Evolutionary conservation across 2,888 invertebrate genomes (phyloP), one percentile per base, ranked within the genome.

Genomic region (Cosmia pyralina): DNA sequence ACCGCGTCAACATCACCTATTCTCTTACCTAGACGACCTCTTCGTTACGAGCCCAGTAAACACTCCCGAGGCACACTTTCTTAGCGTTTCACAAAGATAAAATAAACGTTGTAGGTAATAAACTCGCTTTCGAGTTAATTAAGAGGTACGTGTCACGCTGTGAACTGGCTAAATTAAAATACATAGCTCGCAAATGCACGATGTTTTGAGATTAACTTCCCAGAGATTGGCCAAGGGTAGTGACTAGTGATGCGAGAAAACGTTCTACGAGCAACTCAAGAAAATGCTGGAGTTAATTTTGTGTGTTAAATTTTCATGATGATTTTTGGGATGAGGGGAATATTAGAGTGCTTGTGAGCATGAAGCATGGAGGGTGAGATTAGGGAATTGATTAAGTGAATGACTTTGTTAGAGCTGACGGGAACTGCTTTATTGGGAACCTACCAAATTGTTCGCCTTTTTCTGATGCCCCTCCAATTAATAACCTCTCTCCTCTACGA

Each of bases 51-150:
- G 65, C 75, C 15, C 70, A 68, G 71, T 82, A 82, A 85, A 86
- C 69, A 81, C 79, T 69, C 82, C 82, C 79, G 52, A 28, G 78
- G 76, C 70, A 63, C 81, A 77, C 65, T 81, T 82, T 74, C 79
- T 86, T 81, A 81, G 72, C 83, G 62, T 86, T 86, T 86, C 70
- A 55, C 70, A 59, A 69, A 82, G 83, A 87, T 86, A 88, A 88
- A 88, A 88, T 87, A 87, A 88, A 83, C 83, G 86, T 87, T 85
- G 85, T 83, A 76, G 79, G 81, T 85, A 89, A 89, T 90, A 89
- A 90, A 90, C 72, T 87, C 84, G 77, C 83, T 88, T 85, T 84
- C 81, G 77, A 90, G 87, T 90, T 90, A 90, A 90, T 90, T 90
- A 90, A 89, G 87, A 89, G 85, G 77, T 88, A 88, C 88, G 87